A percentile compares a stretch with the other conserved stretches of the same genome.
These are phyloP conservation scores for Bilobella aurantiaca DNA, from an alignment of 1,140 invertebrate species.

Conservation along the genomic window DNA sequence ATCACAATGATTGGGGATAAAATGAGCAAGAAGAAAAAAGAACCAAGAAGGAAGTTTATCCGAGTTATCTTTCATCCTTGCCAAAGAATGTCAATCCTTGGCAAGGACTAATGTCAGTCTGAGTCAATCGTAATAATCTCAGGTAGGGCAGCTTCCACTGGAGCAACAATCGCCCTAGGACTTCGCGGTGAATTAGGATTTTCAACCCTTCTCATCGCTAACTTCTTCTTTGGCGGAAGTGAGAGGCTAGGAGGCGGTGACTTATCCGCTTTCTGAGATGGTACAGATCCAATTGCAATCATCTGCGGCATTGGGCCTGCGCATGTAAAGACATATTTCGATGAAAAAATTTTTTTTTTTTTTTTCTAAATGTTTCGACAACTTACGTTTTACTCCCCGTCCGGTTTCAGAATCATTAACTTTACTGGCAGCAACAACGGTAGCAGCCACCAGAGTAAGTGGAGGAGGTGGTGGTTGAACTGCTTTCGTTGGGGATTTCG, in stretches of 20 bases:
- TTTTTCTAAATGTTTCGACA: background rate
- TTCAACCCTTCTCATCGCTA: background rate
- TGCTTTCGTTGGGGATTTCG: slow-evolving; percentile 13
- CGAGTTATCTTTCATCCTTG: background rate
- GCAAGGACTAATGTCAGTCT: background rate
- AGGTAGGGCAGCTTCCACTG: background rate
- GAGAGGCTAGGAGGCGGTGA: background rate
- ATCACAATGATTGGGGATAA: background rate
- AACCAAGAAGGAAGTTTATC: background rate
- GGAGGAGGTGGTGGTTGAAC: background rate
- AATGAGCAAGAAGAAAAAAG: background rate
- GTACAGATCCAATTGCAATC: background rate
- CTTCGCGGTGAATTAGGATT: background rate
- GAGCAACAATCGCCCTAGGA: background rate
- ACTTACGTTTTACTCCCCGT: background rate
- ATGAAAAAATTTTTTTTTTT: background rate
- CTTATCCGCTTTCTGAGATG: background rate
- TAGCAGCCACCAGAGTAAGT: background rate
- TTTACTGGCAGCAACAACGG: background rate
- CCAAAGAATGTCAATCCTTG: slow-evolving; percentile 1
- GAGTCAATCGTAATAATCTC: background rate
- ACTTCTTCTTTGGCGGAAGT: background rate
- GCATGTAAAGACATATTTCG: background rate
- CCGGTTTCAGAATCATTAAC: background rate
- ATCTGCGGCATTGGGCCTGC: background rate